These are phyloP conservation scores for Drosophila serrata DNA, from an alignment of 1,140 invertebrate genomes.

Conservation along the genomic window DNA sequence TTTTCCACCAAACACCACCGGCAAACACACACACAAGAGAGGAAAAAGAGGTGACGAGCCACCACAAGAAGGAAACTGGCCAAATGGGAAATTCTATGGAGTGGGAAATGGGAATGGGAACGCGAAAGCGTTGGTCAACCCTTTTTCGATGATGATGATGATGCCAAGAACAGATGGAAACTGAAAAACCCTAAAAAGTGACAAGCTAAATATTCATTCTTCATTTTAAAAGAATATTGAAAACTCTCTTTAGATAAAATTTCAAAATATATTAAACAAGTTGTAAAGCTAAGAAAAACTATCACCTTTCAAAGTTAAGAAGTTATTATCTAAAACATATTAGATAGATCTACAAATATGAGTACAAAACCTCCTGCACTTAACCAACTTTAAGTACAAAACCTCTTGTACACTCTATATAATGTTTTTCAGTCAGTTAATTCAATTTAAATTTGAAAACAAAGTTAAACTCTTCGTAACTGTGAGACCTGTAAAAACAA, in stretches of 20 bases:
- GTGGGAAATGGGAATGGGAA: neutral
- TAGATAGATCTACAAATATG: neutral
- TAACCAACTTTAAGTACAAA: neutral
- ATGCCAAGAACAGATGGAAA: conserved; percentile 9
- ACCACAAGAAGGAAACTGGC: conserved; percentile 26
- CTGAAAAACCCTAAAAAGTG: too few relatives aligned
- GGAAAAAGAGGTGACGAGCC: conserved; percentile 14
- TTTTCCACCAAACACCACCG: conserved; percentile 14
- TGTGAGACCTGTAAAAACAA: conserved; percentile 15
- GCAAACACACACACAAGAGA: conserved; percentile 1
- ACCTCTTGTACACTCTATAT: neutral
- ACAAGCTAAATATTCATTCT: neutral
- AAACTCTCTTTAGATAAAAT: neutral
- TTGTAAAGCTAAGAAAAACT: neutral
- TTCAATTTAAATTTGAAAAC: conserved; percentile 12
- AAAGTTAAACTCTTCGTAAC: conserved; percentile 5
- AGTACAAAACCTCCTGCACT: too few relatives aligned
- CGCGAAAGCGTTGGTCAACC: conserved; percentile 3
- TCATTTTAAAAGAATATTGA: neutral
- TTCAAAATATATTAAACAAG: neutral
- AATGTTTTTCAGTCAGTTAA: neutral
- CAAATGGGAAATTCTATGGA: conserved; percentile 19
- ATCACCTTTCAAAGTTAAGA: neutral
- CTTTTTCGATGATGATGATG: neutral
- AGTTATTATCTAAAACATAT: neutral